These are phyloP conservation scores for Agraylea sexmaculata DNA, from an alignment of 1,140 invertebrate genomes.

Conservation along the genomic window DNA sequence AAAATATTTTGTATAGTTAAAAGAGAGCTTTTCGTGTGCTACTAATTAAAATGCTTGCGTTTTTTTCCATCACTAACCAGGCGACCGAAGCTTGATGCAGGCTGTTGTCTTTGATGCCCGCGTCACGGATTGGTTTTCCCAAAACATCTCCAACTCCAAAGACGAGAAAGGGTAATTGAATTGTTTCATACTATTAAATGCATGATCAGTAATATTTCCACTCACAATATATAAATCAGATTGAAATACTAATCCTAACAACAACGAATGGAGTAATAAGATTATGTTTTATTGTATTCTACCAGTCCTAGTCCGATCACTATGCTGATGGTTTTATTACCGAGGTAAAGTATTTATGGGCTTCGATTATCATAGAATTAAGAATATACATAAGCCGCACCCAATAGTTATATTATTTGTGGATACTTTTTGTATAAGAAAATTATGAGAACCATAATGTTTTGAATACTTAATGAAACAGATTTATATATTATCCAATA, in stretches of 20 bases:
- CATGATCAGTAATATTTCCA: too few species aligned
- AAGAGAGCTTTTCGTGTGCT: too few species aligned
- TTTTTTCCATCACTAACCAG: too few species aligned
- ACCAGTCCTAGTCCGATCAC: constrained; percentile 61
- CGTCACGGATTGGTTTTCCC: constrained; percentile 72
- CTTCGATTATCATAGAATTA: background rate
- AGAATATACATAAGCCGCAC: too few species aligned
- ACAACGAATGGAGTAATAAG: background rate
- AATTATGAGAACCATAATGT: too few species aligned
- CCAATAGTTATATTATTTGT: too few species aligned
- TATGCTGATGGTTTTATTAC: constrained; percentile 67
- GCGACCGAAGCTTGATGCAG: constrained; percentile 73
- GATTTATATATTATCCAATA: background rate
- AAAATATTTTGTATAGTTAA: too few species aligned
- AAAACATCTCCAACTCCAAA: constrained; percentile 54
- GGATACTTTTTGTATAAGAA: too few species aligned
- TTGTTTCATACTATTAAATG: background rate
- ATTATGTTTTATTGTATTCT: constrained; percentile 33
- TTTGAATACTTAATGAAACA: background rate
- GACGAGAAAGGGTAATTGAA: constrained; percentile 56
- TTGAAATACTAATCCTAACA: background rate
- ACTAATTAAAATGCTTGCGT: too few species aligned
- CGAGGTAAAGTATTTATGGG: constrained; percentile 58
- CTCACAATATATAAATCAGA: too few species aligned
- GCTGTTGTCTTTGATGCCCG: constrained; percentile 78